A percentile compares a stretch with the other conserved stretches of the same genome.
Evolutionary conservation across 2,797 vertebrate genomes (phyloP).

Genomic region (Odontamblyopus lacepedii): DNA sequence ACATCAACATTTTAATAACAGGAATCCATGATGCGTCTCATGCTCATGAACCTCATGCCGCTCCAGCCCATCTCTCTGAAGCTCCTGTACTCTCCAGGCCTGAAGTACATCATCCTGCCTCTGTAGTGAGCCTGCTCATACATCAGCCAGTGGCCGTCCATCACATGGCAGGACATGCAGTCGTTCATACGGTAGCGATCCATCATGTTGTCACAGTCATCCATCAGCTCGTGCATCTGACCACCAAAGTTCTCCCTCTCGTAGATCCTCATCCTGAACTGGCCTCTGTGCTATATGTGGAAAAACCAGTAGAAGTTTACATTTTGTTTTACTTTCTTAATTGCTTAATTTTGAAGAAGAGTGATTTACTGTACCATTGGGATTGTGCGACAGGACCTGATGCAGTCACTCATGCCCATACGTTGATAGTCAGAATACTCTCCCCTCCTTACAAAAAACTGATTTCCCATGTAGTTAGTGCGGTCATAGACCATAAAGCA

Average conservation of each 20-base stretch:
- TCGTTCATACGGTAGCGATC: slow-evolving; percentile 60
- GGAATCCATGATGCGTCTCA: slow-evolving; percentile 64
- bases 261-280: slow-evolving; percentile 69
- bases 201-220: slow-evolving; percentile 63
- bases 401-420: slow-evolving; percentile 55
- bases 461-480: slow-evolving; percentile 70
- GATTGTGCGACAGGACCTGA: slow-evolving; percentile 71
- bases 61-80: slow-evolving; percentile 63
- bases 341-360: not conserved
- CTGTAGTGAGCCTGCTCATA: slow-evolving; percentile 70
- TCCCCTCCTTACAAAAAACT: slow-evolving; percentile 68
- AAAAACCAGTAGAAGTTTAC: not conserved
- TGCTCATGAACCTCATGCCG: slow-evolving; percentile 63
- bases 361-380: slow-evolving; percentile 51
- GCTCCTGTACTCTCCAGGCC: slow-evolving; percentile 73
- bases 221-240: slow-evolving; percentile 65
- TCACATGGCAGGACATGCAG: slow-evolving; percentile 64
- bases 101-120: slow-evolving; percentile 70
- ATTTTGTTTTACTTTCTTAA: slow-evolving; percentile 4
- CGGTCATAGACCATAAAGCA: slow-evolving; percentile 75
- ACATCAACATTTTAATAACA: slow-evolving; percentile 53
- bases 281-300: slow-evolving; percentile 64
- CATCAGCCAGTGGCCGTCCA: slow-evolving; percentile 76
- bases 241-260: slow-evolving; percentile 68
- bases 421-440: slow-evolving; percentile 68